These are phyloP conservation scores for Idaea dimidiata DNA, from an alignment of 2,888 invertebrate genomes.

Conservation along the genomic window DNA sequence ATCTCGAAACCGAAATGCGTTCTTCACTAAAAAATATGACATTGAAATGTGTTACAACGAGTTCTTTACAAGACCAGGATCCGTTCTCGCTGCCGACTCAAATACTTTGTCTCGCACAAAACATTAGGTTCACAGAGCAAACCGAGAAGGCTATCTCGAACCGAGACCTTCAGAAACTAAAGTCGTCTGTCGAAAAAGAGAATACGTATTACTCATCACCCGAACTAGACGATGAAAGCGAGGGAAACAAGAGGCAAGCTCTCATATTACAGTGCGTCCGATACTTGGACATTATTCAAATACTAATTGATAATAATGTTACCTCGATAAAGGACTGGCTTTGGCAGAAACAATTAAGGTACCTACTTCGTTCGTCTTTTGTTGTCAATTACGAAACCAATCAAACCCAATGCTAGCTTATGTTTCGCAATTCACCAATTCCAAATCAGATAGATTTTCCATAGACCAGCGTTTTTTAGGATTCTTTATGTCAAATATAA, in stretches of 20 bases:
- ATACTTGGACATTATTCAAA: slow-evolving; percentile 90
- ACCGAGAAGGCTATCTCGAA: slow-evolving; percentile 89
- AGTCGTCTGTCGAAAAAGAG: slow-evolving; percentile 74
- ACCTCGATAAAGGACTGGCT: slow-evolving; percentile 89
- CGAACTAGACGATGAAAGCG: slow-evolving; percentile 80
- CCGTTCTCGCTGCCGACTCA: slow-evolving; percentile 83
- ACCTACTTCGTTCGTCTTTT: slow-evolving; percentile 18
- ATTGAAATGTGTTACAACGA: slow-evolving; percentile 72
- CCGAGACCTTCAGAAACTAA: slow-evolving; percentile 81
- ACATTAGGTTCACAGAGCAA: slow-evolving; percentile 91
- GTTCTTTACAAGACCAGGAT: slow-evolving; percentile 72
- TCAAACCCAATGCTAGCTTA: no score
- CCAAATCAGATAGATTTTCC: no score
- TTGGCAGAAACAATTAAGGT: slow-evolving; percentile 97
- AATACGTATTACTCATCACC: slow-evolving; percentile 72
- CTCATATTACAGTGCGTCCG: slow-evolving; percentile 96
- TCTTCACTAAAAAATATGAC: slow-evolving; percentile 84
- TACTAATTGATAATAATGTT: slow-evolving; percentile 86
- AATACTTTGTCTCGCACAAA: slow-evolving; percentile 92
- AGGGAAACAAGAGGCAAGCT: slow-evolving; percentile 93
- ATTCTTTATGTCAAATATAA: no score
- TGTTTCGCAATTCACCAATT: no score
- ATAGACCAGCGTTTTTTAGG: no score
- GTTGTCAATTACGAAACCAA: not conserved
- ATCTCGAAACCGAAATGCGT: slow-evolving; percentile 91